A percentile compares a stretch with the other conserved stretches of the same genome.
Conservation (phyloP, 2,888 invertebrate species). For the Rhopalosiphum nymphaeae region DNA sequence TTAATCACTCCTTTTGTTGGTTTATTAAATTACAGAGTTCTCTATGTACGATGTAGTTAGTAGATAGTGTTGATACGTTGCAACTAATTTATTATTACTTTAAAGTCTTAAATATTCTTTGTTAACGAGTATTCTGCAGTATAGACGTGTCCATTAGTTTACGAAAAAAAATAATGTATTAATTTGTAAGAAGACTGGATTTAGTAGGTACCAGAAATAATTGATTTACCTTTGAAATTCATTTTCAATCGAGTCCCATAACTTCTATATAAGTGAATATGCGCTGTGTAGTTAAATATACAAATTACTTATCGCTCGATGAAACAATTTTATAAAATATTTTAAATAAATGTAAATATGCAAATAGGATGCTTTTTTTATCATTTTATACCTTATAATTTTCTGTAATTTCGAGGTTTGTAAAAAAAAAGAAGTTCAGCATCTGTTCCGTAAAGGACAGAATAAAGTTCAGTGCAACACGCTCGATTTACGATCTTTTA, state of each 20-base stretch:
- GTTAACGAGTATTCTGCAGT: neutral
- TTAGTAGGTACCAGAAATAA: neutral
- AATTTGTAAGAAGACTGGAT: neutral
- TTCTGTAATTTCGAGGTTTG: neutral
- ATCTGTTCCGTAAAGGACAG: neutral
- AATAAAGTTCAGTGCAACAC: constrained; percentile 5
- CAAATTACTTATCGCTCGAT: neutral
- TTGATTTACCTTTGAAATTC: neutral
- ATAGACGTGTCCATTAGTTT: neutral
- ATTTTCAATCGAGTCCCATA: neutral
- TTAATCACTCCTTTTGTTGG: neutral
- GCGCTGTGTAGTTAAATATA: neutral
- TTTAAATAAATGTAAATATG: neutral
- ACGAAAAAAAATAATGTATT: neutral
- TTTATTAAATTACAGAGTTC: neutral
- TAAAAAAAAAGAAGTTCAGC: neutral
- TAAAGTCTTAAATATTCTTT: neutral
- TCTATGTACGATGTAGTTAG: neutral
- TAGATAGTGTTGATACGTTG: neutral
- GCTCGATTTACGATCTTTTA: constrained; percentile 30
- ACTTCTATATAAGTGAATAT: neutral
- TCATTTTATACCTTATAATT: neutral
- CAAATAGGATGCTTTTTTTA: neutral
- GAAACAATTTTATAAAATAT: neutral
- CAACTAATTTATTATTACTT: neutral